phyloP scores from a whole-genome alignment of 2,797 vertebrate genomes.

The Microctenopoma lineatum region DNA sequence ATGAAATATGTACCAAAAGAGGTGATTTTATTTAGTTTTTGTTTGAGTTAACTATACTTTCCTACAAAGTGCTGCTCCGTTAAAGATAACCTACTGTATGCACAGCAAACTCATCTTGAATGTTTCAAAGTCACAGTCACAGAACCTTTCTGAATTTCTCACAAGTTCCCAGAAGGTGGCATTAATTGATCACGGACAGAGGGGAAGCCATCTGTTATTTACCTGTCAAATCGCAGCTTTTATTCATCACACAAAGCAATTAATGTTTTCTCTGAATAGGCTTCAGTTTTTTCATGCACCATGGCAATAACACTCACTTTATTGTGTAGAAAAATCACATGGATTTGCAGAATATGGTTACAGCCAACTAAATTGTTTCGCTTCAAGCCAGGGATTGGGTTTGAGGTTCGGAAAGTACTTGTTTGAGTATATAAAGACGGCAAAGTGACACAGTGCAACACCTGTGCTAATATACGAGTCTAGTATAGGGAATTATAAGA shows the following conservation, averaged over 20 bases:
- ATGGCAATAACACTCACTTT: conserved; percentile 20
- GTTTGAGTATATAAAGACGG: background rate
- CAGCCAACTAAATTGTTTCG: conserved; percentile 32
- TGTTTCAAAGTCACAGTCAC: conserved; percentile 21
- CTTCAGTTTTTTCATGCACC: conserved; percentile 17
- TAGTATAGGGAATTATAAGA: conserved; percentile 32
- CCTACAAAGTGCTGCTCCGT: conserved; percentile 17
- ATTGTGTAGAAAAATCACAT: conserved; percentile 31
- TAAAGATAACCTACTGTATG: conserved; percentile 25
- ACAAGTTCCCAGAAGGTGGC: conserved; percentile 16
- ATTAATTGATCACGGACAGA: conserved; percentile 47
- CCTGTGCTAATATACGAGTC: background rate
- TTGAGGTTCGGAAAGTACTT: conserved; percentile 13
- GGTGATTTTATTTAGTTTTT: conserved; percentile 53
- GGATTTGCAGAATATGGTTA: conserved; percentile 32
- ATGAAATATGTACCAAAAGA: conserved; percentile 56
- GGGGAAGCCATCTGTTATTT: conserved; percentile 50
- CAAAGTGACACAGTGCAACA: conserved; percentile 8
- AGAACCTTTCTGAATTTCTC: conserved; percentile 12
- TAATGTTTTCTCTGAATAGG: conserved; percentile 33
- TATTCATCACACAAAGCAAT: conserved; percentile 56
- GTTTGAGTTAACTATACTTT: conserved; percentile 25
- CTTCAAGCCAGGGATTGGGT: conserved; percentile 2
- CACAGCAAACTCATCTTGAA: conserved; percentile 23
- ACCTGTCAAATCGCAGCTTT: conserved; percentile 39